Evolutionary conservation across 2,113 vertebrate genomes (phyloP).

Genomic region (Alligator sinensis): DNA sequence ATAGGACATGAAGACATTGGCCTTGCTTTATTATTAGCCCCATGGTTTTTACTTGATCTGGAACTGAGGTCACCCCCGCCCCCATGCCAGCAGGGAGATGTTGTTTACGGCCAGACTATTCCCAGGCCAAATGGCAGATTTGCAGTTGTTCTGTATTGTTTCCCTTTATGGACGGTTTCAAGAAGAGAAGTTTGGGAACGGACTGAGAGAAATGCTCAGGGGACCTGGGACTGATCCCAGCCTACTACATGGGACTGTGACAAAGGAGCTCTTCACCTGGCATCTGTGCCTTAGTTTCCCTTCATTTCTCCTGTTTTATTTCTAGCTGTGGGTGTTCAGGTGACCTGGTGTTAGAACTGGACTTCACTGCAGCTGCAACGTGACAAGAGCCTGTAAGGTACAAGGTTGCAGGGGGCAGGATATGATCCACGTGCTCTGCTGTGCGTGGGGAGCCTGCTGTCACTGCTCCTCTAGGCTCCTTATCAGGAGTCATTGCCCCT

Average conservation of each 20-base stretch:
- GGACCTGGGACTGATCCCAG: background rate
- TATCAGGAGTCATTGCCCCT: too few species aligned
- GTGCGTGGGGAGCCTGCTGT: background rate
- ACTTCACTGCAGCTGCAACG: background rate
- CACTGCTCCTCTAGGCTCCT: background rate
- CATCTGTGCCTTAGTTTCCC: background rate
- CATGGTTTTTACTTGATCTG: background rate
- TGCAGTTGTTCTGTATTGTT: constrained; percentile 18
- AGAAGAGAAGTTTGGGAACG: background rate
- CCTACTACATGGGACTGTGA: background rate
- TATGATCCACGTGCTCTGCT: background rate
- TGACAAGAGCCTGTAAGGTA: background rate
- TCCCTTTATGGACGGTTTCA: constrained; percentile 67
- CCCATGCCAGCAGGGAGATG: fast-evolving
- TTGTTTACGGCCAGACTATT: constrained; percentile 47
- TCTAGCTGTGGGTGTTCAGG: background rate
- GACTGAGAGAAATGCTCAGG: fast-evolving
- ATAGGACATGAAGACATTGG: constrained; percentile 12
- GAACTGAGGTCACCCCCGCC: background rate
- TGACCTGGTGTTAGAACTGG: background rate
- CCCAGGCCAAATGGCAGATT: constrained; percentile 26
- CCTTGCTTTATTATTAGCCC: constrained; percentile 55
- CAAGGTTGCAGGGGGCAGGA: background rate
- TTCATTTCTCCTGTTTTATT: background rate
- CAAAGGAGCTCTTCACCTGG: fast-evolving